Evolutionary conservation across 2,797 vertebrate genomes (phyloP), one percentile per base, ranked within the genome.

Genomic region (Micromesistius poutassou): DNA sequence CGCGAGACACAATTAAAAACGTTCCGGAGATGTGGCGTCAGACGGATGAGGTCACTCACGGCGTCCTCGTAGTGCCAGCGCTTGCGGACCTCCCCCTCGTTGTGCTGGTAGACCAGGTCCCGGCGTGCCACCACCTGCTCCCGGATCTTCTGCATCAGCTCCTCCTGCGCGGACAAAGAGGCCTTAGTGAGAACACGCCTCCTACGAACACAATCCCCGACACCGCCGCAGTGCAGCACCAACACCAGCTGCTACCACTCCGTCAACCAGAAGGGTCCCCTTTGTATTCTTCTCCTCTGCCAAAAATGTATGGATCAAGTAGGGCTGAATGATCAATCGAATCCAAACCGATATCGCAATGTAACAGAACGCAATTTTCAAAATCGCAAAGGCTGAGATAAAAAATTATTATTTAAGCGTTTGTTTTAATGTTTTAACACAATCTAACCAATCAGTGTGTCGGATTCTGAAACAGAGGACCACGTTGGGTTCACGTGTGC

Each of bases 31-130:
- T n/a, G 22, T 8, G 7, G 55, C 55, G 2, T 25, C 62, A 12
- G n/a, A 68, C 12, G 25, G 62, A n/a, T 10, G 62, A 12, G n/a
- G 33, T 35, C 12, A 81, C 94, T 84, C 85, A 96, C 95, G 78
- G 93, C 91, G 0, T 96, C 95, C 85, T 96, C 96, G 73, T 92
- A 96, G 82, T 92, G 86, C 95, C 95, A 96, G 25, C 95, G 92
- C 79, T 95, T 94, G 78, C 94, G 91, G 80, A 96, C 95, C 78
- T 96, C 95, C 4, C 83, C 89, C 80, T 96, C 95, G 0, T 95
- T 96, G 74, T 93, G 92, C 42, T 92, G 89, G 84, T 92, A 93
- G 1, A 94, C 84, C 83, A 93, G 93, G 55, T 95, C 94, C 72
- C 94, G 92, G 33, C 78, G 82, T n/a, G 91, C 77, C 71, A 95